phyloP scores from a whole-genome alignment of 2,113 vertebrate genomes.

The Caranx melampygus region DNA sequence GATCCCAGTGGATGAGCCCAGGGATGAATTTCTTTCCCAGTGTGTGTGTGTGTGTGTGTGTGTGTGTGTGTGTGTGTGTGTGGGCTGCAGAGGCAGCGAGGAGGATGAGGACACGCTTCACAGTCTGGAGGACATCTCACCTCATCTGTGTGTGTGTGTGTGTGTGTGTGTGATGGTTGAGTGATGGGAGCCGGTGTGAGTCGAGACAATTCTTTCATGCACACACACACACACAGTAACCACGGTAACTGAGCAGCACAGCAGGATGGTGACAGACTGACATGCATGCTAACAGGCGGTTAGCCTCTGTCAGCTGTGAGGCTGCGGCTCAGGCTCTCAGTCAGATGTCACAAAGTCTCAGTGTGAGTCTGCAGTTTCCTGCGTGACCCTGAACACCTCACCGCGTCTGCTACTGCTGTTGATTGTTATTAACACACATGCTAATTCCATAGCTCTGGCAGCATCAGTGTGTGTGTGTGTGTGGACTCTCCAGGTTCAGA shows the following conservation, averaged over 20 bases:
- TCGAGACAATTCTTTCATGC: conserved; percentile 9
- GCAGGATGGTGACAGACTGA: conserved; percentile 32
- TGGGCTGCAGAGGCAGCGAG: conserved; percentile 4
- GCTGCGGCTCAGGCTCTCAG: neutral
- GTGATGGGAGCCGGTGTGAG: conserved; percentile 22
- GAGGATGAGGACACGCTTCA: conserved; percentile 49
- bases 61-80: conserved; percentile 8
- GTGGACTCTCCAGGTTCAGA: no score
- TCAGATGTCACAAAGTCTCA: no score
- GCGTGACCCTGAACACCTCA: conserved; percentile 32
- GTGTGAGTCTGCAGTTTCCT: conserved; percentile 23
- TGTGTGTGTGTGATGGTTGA: conserved; percentile 1
- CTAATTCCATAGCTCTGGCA: neutral
- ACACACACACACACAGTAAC: conserved; percentile 21
- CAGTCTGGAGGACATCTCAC: conserved; percentile 62
- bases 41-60: neutral
- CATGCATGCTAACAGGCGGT: conserved; percentile 31
- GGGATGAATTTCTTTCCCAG: no score
- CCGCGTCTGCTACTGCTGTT: neutral
- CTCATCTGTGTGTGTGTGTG: neutral
- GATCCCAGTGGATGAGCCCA: no score
- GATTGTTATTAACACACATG: conserved; percentile 33
- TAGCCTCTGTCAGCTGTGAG: conserved; percentile 9
- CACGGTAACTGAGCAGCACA: conserved; percentile 37
- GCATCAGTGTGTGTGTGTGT: no score